phyloP scores from a whole-genome alignment of 2,113 vertebrate genomes.

The Chrysochloris asiatica region DNA sequence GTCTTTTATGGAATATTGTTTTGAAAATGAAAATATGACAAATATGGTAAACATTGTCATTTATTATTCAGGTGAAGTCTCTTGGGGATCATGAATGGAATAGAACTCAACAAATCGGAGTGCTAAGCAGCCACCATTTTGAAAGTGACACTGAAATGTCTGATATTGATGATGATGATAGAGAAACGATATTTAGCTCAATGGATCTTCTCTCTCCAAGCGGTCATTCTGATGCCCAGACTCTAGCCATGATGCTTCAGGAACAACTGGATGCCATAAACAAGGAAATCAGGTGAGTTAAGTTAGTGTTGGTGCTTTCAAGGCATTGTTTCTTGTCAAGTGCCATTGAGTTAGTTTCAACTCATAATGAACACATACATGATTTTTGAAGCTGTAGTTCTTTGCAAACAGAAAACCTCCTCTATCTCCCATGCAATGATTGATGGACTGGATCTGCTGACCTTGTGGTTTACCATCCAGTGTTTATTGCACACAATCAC shows the following conservation, averaged over 20 bases:
- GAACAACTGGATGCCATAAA: slow-evolving; percentile 99
- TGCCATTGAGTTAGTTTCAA: no score
- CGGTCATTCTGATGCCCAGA: slow-evolving; percentile 98
- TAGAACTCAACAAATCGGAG: slow-evolving; percentile 92
- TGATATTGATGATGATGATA: slow-evolving; percentile 97
- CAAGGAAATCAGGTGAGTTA: slow-evolving; percentile 95
- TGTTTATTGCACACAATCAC: no score
- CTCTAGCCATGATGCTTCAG: slow-evolving; percentile 99
- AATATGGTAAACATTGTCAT: neutral
- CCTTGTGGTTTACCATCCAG: no score
- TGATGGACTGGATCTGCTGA: no score
- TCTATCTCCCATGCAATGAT: no score
- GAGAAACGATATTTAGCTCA: slow-evolving; percentile 98
- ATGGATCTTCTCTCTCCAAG: slow-evolving; percentile 98
- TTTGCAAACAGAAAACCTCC: no score
- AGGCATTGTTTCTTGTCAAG: no score
- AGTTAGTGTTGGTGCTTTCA: neutral
- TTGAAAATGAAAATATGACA: neutral
- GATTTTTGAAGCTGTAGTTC: no score
- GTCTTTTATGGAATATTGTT: neutral
- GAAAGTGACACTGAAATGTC: slow-evolving; percentile 99
- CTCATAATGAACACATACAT: no score
- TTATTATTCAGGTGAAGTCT: slow-evolving; percentile 91
- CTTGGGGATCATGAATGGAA: slow-evolving; percentile 97
- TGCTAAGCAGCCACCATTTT: slow-evolving; percentile 93